Percentiles rank a stretch among this genome's conserved stretches.
phyloP scores from a whole-genome alignment of 1,140 invertebrate species.

The Plodia interpunctella region DNA sequence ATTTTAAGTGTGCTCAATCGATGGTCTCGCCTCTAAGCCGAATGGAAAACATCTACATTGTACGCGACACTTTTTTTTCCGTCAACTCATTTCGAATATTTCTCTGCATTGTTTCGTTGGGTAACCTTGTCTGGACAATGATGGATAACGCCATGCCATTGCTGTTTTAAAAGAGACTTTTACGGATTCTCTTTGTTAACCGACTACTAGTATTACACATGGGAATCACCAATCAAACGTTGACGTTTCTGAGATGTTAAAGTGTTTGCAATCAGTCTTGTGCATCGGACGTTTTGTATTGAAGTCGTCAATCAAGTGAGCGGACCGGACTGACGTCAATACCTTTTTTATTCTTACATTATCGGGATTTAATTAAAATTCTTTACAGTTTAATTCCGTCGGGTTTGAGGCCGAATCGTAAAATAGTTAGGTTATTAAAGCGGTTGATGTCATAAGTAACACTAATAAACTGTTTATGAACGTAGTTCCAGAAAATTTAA shows the following conservation, averaged over 20 bases:
- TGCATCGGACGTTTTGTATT: constrained; percentile 43
- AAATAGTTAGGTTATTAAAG: not conserved
- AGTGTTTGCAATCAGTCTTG: constrained; percentile 60
- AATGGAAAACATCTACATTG: constrained; percentile 24
- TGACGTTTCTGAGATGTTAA: constrained; percentile 64
- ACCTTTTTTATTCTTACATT: constrained; percentile 52
- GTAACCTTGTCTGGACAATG: constrained; percentile 53
- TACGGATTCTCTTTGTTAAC: constrained; percentile 40
- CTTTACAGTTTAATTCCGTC: constrained; percentile 44
- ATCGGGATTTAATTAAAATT: constrained; percentile 67
- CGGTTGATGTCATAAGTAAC: not conserved
- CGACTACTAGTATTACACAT: constrained; percentile 75
- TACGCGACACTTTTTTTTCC: constrained; percentile 9
- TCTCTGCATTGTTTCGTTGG: constrained; percentile 32
- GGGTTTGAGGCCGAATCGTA: not conserved
- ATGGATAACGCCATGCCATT: constrained; percentile 47
- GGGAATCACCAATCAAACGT: constrained; percentile 72
- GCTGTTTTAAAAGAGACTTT: constrained; percentile 33
- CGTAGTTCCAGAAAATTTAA: too few relatives aligned
- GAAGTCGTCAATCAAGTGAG: constrained; percentile 63
- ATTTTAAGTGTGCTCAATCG: constrained; percentile 58
- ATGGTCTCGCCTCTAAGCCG: constrained; percentile 39
- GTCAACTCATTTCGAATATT: constrained; percentile 26
- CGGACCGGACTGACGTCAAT: constrained; percentile 34
- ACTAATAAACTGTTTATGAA: not conserved